A percentile compares a stretch with the other conserved stretches of the same genome.
Evolutionary conservation across 2,797 vertebrate genomes (phyloP).

Genomic region (Adelosebastes latens): DNA sequence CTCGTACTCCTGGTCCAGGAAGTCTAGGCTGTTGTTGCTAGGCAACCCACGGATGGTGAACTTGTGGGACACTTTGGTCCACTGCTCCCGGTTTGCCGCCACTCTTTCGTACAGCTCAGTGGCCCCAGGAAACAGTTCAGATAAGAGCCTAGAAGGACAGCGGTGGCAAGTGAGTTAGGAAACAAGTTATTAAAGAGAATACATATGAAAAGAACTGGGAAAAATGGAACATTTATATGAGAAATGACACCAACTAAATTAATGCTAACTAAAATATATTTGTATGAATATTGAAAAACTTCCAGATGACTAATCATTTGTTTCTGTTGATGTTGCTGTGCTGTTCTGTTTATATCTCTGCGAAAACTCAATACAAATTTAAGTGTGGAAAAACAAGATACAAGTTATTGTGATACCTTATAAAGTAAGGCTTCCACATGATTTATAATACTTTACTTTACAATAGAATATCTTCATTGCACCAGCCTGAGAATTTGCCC

Average conservation of each 20-base stretch:
- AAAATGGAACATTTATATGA: no score
- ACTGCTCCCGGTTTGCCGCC: conserved; percentile 94
- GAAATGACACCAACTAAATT: no score
- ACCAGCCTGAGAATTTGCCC: neutral
- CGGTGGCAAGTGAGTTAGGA: neutral
- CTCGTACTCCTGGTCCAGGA: conserved; percentile 95
- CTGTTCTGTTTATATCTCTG: no score
- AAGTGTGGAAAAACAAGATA: neutral
- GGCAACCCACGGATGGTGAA: conserved; percentile 97
- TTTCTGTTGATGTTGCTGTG: no score
- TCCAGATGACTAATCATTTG: no score
- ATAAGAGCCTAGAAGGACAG: conserved; percentile 86
- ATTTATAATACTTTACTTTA: neutral
- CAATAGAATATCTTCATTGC: neutral
- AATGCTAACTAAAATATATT: fast-evolving
- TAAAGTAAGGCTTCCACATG: neutral
- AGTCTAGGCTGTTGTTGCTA: conserved; percentile 98
- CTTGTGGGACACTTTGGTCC: conserved; percentile 97
- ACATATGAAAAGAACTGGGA: no score
- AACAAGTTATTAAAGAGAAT: no score
- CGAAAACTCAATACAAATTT: no score
- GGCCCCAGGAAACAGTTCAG: conserved; percentile 91
- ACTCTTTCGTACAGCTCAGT: conserved; percentile 92
- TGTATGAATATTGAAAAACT: no score
- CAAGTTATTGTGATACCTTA: neutral